A percentile compares a stretch with the other conserved stretches of the same genome.
These are phyloP conservation scores for Cygnus buccinator DNA, from an alignment of 2,113 vertebrate genomes.

Conservation along the genomic window DNA sequence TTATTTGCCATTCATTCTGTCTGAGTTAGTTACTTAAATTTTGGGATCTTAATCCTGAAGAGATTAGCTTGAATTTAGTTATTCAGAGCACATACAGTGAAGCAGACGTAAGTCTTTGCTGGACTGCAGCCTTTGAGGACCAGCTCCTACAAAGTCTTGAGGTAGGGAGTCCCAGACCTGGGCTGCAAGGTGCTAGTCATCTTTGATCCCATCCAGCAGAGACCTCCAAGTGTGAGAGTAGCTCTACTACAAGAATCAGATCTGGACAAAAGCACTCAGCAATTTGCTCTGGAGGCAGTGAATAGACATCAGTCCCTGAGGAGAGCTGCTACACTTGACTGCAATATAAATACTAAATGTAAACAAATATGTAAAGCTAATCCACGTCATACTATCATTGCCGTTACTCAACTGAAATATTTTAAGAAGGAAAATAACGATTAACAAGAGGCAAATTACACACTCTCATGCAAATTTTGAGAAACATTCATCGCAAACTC, in stretches of 20 bases:
- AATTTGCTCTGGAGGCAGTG: not conserved
- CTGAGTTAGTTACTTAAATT: conserved; percentile 29
- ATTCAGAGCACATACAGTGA: not conserved
- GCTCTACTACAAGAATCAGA: not conserved
- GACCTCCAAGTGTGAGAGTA: not conserved
- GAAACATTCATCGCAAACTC: conserved; percentile 25
- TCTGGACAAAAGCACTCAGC: not conserved
- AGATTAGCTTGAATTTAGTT: not conserved
- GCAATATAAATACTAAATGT: conserved; percentile 57
- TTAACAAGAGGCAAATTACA: conserved; percentile 52
- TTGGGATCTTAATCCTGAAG: conserved; percentile 29
- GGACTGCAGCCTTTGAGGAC: not conserved
- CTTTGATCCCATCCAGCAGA: not conserved
- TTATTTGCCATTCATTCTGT: conserved; percentile 18
- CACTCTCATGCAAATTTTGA: conserved; percentile 34
- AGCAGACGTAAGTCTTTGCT: not conserved
- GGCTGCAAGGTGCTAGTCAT: not conserved
- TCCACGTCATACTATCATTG: conserved; percentile 20
- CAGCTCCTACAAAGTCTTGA: not conserved
- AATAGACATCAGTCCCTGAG: conserved; percentile 33
- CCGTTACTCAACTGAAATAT: conserved; percentile 7
- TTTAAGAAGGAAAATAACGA: conserved; percentile 60
- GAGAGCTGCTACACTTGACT: conserved; percentile 32
- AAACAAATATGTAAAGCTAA: conserved; percentile 60
- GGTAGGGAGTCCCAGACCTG: not conserved